phyloP scores from a whole-genome alignment of 1,140 invertebrate genomes.

The Steinernema khuongi region DNA sequence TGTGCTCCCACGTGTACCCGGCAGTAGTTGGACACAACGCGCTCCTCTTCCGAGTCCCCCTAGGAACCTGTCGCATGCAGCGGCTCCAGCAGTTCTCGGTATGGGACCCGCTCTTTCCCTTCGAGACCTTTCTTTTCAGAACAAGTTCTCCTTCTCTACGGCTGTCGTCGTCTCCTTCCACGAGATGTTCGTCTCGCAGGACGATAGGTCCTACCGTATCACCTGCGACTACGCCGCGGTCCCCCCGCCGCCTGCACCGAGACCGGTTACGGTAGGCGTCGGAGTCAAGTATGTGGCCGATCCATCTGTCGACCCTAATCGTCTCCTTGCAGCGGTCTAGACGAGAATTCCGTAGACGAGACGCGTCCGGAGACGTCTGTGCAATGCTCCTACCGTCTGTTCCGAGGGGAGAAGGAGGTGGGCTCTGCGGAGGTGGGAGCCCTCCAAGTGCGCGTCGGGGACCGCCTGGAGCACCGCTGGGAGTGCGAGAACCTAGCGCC shows the following conservation, averaged over 20 bases:
- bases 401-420: not conserved
- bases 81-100: slow-evolving; percentile 17
- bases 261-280: slow-evolving; percentile 12
- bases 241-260: not conserved
- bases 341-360: not conserved
- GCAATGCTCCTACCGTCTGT: not conserved
- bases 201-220: slow-evolving; percentile 18
- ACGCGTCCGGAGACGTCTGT: not conserved
- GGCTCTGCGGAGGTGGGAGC: slow-evolving; percentile 1
- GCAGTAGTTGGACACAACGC: slow-evolving; percentile 16
- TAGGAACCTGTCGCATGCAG: slow-evolving; percentile 26
- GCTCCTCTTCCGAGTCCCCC: slow-evolving; percentile 24
- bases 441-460: slow-evolving; percentile 16
- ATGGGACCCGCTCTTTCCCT: not conserved
- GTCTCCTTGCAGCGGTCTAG: not conserved
- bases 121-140: not conserved
- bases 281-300: slow-evolving; percentile 16
- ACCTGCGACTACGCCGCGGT: slow-evolving; percentile 20
- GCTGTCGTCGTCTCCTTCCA: slow-evolving; percentile 27
- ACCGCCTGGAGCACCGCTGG: slow-evolving; percentile 23
- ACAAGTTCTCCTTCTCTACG: slow-evolving; percentile 23
- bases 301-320: not conserved
- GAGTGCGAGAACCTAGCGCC: slow-evolving; percentile 3
- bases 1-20: slow-evolving; percentile 19
- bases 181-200: slow-evolving; percentile 19